Evolutionary conservation across 2,888 invertebrate genomes (phyloP).

Genomic region (Beris chalybata): DNA sequence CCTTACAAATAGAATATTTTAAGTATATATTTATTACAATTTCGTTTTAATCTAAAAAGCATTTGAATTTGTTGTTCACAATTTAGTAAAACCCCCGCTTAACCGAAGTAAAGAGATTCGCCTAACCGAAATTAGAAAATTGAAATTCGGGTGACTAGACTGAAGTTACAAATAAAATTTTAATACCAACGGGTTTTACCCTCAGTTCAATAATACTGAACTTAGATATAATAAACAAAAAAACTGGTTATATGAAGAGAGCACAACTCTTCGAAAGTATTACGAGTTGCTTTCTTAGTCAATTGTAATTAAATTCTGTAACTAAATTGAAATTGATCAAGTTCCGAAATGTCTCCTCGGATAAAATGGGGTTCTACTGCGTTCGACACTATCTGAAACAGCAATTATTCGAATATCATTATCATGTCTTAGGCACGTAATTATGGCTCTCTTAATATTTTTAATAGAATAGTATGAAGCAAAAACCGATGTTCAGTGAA

Average conservation of each 20-base stretch:
- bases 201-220: conserved; percentile 11
- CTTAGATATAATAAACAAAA: not conserved
- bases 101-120: not conserved
- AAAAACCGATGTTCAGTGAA: not conserved
- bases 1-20: conserved; percentile 2
- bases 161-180: conserved; percentile 9
- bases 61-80: not conserved
- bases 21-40: conserved; percentile 10
- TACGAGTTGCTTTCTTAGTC: too few species aligned
- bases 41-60: conserved; percentile 3
- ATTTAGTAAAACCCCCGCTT: not conserved
- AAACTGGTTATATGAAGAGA: too few species aligned
- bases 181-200: not conserved
- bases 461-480: not conserved
- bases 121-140: too few species aligned
- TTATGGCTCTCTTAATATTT: too few species aligned
- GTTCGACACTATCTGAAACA: too few species aligned
- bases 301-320: too few species aligned
- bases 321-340: too few species aligned
- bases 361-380: too few species aligned
- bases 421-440: too few species aligned
- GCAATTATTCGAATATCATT: too few species aligned
- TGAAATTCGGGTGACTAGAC: not conserved
- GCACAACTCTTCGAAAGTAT: too few species aligned
- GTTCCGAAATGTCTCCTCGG: too few species aligned